Conservation (phyloP, 1,140 invertebrate genomes). For the Drosophila watanabei region DNA sequence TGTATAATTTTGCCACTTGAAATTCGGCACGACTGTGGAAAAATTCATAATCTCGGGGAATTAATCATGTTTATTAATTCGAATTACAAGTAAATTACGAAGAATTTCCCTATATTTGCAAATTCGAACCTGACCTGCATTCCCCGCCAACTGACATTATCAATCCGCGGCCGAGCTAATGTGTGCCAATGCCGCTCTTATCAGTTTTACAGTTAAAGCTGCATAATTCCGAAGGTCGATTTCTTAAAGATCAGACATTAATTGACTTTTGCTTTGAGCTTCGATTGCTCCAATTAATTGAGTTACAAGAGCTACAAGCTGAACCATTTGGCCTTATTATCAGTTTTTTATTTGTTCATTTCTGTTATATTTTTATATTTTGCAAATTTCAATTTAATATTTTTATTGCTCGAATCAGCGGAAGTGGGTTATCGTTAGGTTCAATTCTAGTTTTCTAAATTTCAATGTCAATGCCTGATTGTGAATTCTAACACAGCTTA, state of each 20-base stretch:
- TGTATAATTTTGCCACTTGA: conserved; percentile 14
- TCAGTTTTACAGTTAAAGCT: neutral
- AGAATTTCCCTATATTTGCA: neutral
- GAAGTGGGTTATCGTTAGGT: conserved; percentile 5
- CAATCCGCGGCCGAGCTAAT: conserved; percentile 1
- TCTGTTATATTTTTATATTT: neutral
- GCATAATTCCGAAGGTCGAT: neutral
- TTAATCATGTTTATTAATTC: neutral
- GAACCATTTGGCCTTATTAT: neutral
- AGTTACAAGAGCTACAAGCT: neutral
- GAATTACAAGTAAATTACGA: neutral
- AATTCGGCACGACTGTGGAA: conserved; percentile 8
- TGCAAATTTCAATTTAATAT: neutral
- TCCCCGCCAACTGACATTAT: neutral
- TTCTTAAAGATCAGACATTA: neutral
- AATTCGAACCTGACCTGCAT: conserved; percentile 41
- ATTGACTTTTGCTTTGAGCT: neutral
- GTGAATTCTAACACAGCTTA: neutral
- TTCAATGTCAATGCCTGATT: conserved; percentile 24
- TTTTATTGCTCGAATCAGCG: neutral
- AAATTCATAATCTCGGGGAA: neutral
- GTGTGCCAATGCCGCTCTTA: conserved; percentile 39
- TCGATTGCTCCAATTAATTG: neutral
- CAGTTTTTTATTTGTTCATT: too few species aligned
- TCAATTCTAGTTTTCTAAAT: neutral